Percentiles rank a stretch among this genome's conserved stretches.
Conservation (phyloP, 2,113 vertebrate species). For the Corythaeola cristata region DNA sequence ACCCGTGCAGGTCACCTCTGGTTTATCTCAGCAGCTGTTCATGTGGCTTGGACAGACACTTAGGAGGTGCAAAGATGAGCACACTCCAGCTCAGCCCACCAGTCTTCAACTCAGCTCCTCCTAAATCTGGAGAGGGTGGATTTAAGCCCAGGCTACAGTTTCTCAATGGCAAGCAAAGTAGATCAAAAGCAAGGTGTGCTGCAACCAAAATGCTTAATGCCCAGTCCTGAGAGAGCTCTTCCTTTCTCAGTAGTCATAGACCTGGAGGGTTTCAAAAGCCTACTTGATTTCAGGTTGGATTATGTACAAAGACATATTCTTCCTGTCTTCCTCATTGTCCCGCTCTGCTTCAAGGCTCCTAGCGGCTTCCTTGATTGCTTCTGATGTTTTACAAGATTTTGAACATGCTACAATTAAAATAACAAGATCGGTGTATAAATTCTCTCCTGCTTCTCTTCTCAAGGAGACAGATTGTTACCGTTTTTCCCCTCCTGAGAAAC, state of each 20-base stretch:
- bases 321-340: not conserved
- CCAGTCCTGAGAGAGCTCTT: not conserved
- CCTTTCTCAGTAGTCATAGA: not conserved
- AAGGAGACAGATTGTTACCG: not conserved
- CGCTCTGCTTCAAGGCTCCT: not conserved
- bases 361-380: constrained; percentile 18
- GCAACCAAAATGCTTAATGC: not conserved
- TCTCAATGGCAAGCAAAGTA: not conserved
- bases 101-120: not conserved
- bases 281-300: constrained; percentile 4
- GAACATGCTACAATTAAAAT: constrained; percentile 48
- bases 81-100: accelerated
- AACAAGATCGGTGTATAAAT: constrained; percentile 9
- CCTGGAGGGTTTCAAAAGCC: not conserved
- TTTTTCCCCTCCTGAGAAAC: constrained; percentile 26
- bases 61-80: not conserved
- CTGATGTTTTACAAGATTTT: constrained; percentile 43
- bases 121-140: not conserved
- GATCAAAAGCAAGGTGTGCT: not conserved
- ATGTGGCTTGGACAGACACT: accelerated
- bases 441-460: constrained; percentile 23
- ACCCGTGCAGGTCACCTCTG: not conserved
- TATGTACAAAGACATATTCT: not conserved
- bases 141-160: not conserved
- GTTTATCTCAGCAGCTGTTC: not conserved